Percentiles rank a stretch among this genome's conserved stretches.
Evolutionary conservation across 2,113 vertebrate species (phyloP).

Genomic region (Neopipo cinnamomea): DNA sequence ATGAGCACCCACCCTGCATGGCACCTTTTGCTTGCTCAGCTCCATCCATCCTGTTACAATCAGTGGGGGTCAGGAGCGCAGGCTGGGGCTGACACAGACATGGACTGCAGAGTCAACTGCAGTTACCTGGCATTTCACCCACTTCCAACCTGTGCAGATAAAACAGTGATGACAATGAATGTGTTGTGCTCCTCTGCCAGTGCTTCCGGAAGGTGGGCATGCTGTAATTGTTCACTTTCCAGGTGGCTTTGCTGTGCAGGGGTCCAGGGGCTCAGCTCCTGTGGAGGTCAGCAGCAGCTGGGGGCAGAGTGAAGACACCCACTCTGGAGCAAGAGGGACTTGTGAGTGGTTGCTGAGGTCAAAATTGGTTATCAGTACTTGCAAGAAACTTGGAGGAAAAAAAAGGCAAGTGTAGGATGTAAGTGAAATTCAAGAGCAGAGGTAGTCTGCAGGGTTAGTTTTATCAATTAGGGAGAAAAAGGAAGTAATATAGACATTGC

Average conservation of each 20-base stretch:
- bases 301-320: background rate
- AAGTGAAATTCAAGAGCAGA: background rate
- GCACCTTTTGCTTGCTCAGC: background rate
- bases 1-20: background rate
- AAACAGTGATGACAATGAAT: accelerated
- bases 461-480: background rate
- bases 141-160: accelerated
- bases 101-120: background rate
- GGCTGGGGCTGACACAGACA: background rate
- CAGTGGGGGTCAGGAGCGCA: accelerated
- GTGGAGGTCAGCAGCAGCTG: background rate
- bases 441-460: background rate
- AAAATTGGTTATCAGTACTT: background rate
- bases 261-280: background rate
- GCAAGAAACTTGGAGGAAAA: background rate
- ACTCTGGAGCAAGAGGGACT: background rate
- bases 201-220: background rate
- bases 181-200: background rate
- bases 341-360: background rate
- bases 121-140: accelerated
- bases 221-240: accelerated
- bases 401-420: background rate
- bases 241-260: accelerated
- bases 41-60: accelerated
- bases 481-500: background rate